These are phyloP conservation scores for Gymnorhina tibicen DNA, from an alignment of 2,113 vertebrate species.

Conservation along the genomic window DNA sequence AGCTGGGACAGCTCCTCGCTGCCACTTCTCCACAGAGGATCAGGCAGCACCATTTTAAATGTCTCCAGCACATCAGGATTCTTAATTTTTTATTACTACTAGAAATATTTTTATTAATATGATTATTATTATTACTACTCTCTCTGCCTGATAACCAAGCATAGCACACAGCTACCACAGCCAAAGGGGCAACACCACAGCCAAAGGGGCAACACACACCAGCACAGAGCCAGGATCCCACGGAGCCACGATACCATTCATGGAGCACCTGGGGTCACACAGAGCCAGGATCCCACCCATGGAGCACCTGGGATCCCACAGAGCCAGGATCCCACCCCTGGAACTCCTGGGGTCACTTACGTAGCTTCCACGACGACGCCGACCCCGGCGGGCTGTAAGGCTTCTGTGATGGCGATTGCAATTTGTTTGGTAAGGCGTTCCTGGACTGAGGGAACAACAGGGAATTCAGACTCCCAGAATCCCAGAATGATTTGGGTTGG, in stretches of 20 bases:
- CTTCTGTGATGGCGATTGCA: slow-evolving; percentile 94
- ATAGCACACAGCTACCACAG: accelerated
- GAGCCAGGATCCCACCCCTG: no score
- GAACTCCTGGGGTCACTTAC: slow-evolving; percentile 68
- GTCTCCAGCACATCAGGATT: neutral
- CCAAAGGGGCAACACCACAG: neutral
- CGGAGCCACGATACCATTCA: neutral
- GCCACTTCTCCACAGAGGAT: neutral
- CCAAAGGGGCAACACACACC: neutral
- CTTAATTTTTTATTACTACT: neutral
- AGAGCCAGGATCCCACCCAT: accelerated
- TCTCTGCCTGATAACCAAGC: neutral
- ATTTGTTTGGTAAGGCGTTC: slow-evolving; percentile 98
- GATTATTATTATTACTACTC: neutral
- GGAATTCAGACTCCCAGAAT: neutral
- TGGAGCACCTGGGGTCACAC: neutral
- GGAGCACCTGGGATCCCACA: neutral
- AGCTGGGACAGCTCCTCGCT: neutral
- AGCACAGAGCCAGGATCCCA: neutral
- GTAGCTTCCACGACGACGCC: slow-evolving; percentile 95
- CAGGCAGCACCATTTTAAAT: accelerated
- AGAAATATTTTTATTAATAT: neutral
- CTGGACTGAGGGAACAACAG: slow-evolving; percentile 80
- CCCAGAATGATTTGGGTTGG: neutral
- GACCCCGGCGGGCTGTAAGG: slow-evolving; percentile 89